A percentile compares a stretch with the other conserved stretches of the same genome.
phyloP scores from a whole-genome alignment of 1,140 invertebrate species.

The Drosophila seguyi region DNA sequence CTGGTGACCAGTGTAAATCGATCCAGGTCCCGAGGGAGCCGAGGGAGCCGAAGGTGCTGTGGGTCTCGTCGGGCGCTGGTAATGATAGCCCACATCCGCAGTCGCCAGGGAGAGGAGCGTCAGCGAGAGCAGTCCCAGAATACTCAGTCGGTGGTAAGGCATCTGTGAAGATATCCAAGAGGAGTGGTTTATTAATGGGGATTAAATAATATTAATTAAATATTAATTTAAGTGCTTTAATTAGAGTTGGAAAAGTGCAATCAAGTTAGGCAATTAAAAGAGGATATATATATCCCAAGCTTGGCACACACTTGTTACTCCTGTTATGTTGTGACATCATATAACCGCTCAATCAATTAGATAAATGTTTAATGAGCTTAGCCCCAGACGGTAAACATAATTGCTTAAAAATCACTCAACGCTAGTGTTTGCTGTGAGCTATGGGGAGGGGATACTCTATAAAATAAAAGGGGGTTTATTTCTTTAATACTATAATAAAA shows the following conservation, averaged over 20 bases:
- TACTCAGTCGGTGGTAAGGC: constrained; percentile 29
- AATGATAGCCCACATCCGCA: constrained; percentile 64
- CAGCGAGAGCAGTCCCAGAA: constrained; percentile 18
- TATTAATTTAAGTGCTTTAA: not conserved
- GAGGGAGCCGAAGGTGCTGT: constrained; percentile 37
- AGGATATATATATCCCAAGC: constrained; percentile 4
- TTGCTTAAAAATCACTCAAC: constrained; percentile 66
- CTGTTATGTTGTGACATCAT: constrained; percentile 53
- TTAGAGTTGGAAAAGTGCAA: not conserved
- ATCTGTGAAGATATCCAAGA: constrained; percentile 47
- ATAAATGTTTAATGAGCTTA: constrained; percentile 75
- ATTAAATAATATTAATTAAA: not conserved
- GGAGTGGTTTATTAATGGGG: not conserved
- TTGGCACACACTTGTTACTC: constrained; percentile 22
- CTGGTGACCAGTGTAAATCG: constrained; percentile 56
- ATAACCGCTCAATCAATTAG: constrained; percentile 66
- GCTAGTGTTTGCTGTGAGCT: constrained; percentile 11
- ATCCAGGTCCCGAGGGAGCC: constrained; percentile 16
- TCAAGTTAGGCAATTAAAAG: constrained; percentile 13
- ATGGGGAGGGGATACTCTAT: constrained; percentile 13
- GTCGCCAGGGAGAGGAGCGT: constrained; percentile 21
- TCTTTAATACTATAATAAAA: not conserved
- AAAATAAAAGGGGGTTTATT: no score
- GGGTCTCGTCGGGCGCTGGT: constrained; percentile 62
- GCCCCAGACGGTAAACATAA: constrained; percentile 59